These are phyloP conservation scores for Pygoscelis antarcticus DNA, from an alignment of 2,113 vertebrate genomes.

Conservation along the genomic window DNA sequence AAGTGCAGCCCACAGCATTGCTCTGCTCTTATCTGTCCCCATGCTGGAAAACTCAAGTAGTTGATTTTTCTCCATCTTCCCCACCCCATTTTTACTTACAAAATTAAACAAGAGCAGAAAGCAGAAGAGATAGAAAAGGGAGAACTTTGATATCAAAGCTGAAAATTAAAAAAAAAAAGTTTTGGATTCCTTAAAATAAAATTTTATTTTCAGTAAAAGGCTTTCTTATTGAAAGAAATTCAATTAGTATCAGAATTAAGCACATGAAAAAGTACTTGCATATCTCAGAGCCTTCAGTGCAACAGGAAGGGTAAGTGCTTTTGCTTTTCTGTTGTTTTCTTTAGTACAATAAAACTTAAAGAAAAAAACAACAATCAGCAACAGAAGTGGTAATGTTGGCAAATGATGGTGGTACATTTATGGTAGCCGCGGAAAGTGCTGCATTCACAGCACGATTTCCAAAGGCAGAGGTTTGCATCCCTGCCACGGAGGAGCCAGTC, in stretches of 20 bases:
- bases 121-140: background rate
- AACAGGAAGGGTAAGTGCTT: background rate
- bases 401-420: too few relatives aligned
- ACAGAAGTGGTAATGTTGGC: background rate
- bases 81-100: background rate
- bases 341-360: background rate
- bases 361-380: background rate
- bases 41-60: background rate
- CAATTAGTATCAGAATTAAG: background rate
- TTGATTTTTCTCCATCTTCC: background rate
- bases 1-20: background rate
- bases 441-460: background rate
- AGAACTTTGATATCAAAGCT: background rate
- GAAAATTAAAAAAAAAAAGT: background rate
- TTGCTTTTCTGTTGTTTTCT: background rate
- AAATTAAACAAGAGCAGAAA: background rate
- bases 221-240: background rate
- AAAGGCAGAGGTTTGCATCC: too few relatives aligned
- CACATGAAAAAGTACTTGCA: background rate
- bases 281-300: background rate
- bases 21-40: background rate
- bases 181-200: background rate
- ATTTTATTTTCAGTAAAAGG: background rate
- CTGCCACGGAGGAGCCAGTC: rapidly evolving
- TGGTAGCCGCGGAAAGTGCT: rapidly evolving